Evolutionary conservation across 2,113 vertebrate genomes (phyloP).

Genomic region (Trochalopteron elliotii): DNA sequence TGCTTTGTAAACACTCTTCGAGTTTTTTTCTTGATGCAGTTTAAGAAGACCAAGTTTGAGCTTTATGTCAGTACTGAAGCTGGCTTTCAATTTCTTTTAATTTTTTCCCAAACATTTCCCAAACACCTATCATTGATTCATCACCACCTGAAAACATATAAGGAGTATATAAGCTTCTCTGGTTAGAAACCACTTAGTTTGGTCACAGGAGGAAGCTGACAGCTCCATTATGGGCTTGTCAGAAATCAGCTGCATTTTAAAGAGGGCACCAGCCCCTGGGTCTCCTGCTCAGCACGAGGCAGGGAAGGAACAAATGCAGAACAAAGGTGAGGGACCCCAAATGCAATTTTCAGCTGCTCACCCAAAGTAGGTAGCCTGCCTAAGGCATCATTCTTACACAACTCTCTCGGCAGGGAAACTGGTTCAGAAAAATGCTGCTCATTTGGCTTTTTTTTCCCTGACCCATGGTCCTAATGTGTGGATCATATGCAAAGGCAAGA

Average conservation of each 20-base stretch:
- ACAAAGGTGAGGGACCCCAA: constrained; percentile 6
- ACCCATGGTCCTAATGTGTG: background rate
- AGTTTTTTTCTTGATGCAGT: background rate
- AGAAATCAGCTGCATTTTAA: background rate
- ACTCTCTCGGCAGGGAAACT: background rate
- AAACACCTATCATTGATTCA: background rate
- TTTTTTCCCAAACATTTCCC: background rate
- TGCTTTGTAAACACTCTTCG: background rate
- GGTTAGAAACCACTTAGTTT: background rate
- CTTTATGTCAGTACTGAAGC: background rate
- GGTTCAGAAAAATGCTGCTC: constrained; percentile 47
- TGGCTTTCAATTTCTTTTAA: background rate
- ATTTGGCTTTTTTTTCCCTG: constrained; percentile 14
- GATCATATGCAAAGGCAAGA: constrained; percentile 35
- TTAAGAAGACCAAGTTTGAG: background rate
- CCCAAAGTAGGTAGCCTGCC: background rate
- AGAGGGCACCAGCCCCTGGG: background rate
- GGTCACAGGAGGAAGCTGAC: background rate
- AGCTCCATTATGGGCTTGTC: background rate
- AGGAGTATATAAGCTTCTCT: background rate
- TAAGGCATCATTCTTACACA: constrained; percentile 18
- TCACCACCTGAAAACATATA: background rate
- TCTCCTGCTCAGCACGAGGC: background rate
- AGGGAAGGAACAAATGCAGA: background rate
- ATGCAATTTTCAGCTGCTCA: background rate